Base-by-base conservation (phyloP, 1,140 invertebrate genomes). In the Leguminivora glycinivorella region DNA sequence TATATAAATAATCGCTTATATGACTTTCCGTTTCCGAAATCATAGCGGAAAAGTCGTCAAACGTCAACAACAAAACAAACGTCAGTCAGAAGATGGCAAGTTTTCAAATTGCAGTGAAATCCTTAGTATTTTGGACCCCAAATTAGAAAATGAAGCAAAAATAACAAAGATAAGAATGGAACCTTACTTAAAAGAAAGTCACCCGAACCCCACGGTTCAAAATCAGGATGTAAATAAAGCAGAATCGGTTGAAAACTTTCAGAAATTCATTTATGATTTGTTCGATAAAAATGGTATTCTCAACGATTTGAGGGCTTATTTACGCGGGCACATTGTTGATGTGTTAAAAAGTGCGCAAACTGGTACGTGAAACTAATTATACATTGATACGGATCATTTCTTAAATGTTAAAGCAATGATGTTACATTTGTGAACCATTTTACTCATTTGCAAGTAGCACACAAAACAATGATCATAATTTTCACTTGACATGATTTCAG, bases 241-340 rank as follows among this genome's bases (percentile, higher is more conserved):
- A 0, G 70, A 89, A 70, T 90, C 91, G 5, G 74, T 84, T 9
- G 88, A 92, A 75, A 91, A 93, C 71, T 94, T 94, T 85, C 92
- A 93, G 83, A 88, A 87, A 72, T 92, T 89, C 77, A 84, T 93
- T 43, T 92, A 87, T 66, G 83, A 88, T 56, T 91, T 93, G 82
- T 93, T 93, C 74, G 91, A 93, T 71, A 92, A 93, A 78, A 93
- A 92, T 80, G 93, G 93, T 40, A 79, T 94, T 68, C 75, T 93
- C 9, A 87, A 87, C 31, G 92, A 93, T 73, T 77, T 93, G 40
- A 83, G 92, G 70, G 87, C 92, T 7, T 92, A 93, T 80, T 83
- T 94, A 74, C 86, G 93, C 17, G 87, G 89, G 10, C 92, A 93
- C 75, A 93, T 94, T 85, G 86, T 93, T 19, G 83, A 90, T 63